Percentiles rank a stretch among this genome's conserved stretches.
Conservation (phyloP, 64 coral and sea anemone species). For the Montipora foliosa region DNA sequence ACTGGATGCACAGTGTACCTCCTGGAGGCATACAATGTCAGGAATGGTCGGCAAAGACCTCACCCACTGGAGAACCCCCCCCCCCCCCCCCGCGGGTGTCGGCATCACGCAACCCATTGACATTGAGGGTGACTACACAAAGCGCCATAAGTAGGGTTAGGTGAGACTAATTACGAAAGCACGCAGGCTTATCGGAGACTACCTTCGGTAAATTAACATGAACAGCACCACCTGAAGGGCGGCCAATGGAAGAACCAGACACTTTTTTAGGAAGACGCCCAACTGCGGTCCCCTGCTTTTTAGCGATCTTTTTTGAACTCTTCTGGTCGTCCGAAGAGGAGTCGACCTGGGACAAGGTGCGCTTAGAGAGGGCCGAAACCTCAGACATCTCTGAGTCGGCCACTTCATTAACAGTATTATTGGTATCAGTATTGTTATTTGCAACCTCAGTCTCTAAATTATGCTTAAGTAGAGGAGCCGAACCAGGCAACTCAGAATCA, state of each 20-base stretch:
- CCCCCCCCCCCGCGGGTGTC: neutral
- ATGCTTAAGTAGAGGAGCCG: no score
- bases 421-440: no score
- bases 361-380: no score
- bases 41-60: neutral
- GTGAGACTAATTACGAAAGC: neutral
- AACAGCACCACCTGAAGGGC: neutral
- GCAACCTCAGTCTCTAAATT: no score
- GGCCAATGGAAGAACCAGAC: neutral
- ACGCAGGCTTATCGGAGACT: neutral
- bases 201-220: neutral
- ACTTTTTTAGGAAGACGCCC: no score
- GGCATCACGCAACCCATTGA: neutral
- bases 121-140: neutral
- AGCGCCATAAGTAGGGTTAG: neutral
- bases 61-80: slow-evolving; percentile 10
- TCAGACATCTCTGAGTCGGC: no score
- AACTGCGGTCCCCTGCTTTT: neutral
- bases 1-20: neutral
- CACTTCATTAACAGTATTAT: no score
- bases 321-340: no score
- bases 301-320: no score
- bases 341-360: no score
- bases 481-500: no score
- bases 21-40: slow-evolving; percentile 53